Percentiles rank a stretch among this genome's conserved stretches.
phyloP scores from a whole-genome alignment of 2,113 vertebrate genomes.

The Donacobius atricapilla region DNA sequence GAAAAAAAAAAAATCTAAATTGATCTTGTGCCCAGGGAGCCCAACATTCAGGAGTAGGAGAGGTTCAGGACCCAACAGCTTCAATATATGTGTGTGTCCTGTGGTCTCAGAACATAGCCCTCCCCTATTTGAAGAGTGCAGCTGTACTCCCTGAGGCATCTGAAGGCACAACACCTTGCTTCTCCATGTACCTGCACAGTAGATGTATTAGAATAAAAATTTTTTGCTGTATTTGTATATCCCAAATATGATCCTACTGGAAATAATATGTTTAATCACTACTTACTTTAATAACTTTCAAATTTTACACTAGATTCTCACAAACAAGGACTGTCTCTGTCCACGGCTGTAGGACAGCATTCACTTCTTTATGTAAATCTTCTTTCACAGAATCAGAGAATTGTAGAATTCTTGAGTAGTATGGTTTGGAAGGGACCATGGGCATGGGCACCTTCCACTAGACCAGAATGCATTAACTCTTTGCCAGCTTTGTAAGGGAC shows the following conservation, averaged over 20 bases:
- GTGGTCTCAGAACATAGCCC: background rate
- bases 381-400: background rate
- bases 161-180: rapidly evolving
- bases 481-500: background rate
- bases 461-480: background rate
- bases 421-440: background rate
- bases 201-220: background rate
- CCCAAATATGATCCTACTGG: background rate
- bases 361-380: background rate
- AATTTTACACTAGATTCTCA: background rate
- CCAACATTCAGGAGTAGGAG: rapidly evolving
- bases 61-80: background rate
- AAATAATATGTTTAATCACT: background rate
- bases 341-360: background rate
- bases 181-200: background rate
- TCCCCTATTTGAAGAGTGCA: background rate
- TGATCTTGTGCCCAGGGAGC: background rate
- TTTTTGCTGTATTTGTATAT: background rate
- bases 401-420: background rate
- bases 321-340: background rate
- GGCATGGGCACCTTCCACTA: background rate
- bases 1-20: background rate
- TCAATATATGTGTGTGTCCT: background rate
- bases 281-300: background rate
- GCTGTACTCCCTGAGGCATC: background rate